Evolutionary conservation across 2,113 vertebrate species (phyloP), one percentile per base, ranked within the genome.

Genomic region (Tursiops truncatus): DNA sequence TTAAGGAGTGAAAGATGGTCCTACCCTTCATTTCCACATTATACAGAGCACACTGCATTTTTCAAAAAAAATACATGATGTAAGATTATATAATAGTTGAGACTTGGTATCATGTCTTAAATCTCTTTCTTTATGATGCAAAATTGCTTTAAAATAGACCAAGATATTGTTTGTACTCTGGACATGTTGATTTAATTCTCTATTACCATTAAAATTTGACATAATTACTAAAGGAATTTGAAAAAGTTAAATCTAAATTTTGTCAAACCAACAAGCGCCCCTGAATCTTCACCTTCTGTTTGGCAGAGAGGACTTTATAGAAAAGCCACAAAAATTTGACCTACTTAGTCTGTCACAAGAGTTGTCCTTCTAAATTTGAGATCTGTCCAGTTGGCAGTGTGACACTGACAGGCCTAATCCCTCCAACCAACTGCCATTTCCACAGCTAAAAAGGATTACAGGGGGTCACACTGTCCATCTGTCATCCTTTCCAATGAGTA

Each of bases 311-410:
- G 36, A 81, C 18, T 87, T 95, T 26, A 81, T 65, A 23, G 83
- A 90, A 97, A 88, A 97, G 79, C 79, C 65, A 91, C 73, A 94
- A 63, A 89, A 94, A 76, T 88, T 18, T 96, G 81, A 81, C 56
- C 73, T 89, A 53, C 31, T 91, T 96, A 44, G 17, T 84, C 63
- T 18, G 20, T 67, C 65, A 79, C 62, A 92, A 62, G 95, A 86
- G 56, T 79, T 92, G 84, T 93, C 87, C 77, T 97, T 96, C 83
- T 91, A 15, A 68, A 86, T 74, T 96, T 95, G 95, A 84, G n/a
- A 80, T 41, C 82, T 38, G 25, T 93, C 77, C 96, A 96, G 31
- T 85, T 96, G 96, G 91, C 91, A 86, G 33, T 44, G 33, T 44
- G 68, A 82, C 56, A 77, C 18, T 58, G 36, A 44, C 44, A 93